Percentiles rank a stretch among this genome's conserved stretches.
Evolutionary conservation across 2,113 vertebrate species (phyloP).

Genomic region (Melospiza georgiana): DNA sequence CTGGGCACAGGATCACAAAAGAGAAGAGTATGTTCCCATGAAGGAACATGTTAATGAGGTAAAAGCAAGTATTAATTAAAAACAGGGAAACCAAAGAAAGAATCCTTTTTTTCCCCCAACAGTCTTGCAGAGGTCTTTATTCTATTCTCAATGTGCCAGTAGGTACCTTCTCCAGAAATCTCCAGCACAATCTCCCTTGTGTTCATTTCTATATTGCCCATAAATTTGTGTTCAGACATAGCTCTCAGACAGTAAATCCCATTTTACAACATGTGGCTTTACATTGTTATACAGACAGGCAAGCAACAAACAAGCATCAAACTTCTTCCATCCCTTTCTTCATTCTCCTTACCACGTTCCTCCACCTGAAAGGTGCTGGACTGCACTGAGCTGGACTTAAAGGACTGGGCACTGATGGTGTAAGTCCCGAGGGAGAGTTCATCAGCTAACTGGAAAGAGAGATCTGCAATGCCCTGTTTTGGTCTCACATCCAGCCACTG

Average conservation of each 20-base stretch:
- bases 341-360: slow-evolving; percentile 48
- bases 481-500: slow-evolving; percentile 71
- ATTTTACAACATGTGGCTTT: not conserved
- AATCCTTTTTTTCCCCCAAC: fast-evolving
- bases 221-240: not conserved
- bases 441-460: slow-evolving; percentile 61
- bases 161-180: not conserved
- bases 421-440: slow-evolving; percentile 64
- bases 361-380: slow-evolving; percentile 66
- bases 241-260: not conserved
- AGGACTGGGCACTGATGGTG: slow-evolving; percentile 12
- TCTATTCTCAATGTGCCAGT: not conserved
- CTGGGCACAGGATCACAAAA: not conserved
- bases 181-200: not conserved
- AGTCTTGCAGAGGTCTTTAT: not conserved
- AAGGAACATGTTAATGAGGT: not conserved
- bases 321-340: not conserved
- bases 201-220: not conserved
- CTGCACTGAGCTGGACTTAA: not conserved
- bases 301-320: not conserved
- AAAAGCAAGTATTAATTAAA: not conserved
- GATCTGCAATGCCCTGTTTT: slow-evolving; percentile 58
- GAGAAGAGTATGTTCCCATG: not conserved
- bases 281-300: not conserved
- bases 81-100: not conserved